Conservation (phyloP, 2,888 invertebrate species). For the Arge pagana region DNA sequence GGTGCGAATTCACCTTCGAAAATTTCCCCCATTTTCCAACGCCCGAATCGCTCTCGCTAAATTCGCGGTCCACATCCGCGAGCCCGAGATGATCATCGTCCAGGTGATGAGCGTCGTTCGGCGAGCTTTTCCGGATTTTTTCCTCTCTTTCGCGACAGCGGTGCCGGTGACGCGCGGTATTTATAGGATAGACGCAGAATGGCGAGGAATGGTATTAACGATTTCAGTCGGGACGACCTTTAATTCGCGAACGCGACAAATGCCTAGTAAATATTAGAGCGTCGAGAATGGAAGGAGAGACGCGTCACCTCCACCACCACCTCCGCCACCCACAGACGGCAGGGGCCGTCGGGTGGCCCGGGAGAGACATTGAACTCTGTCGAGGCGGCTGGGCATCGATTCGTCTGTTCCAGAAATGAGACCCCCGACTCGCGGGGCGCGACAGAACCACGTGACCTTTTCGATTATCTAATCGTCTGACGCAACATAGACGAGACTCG, state of each 20-base stretch:
- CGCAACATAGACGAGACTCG: not conserved
- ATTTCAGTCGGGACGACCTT: slow-evolving; percentile 18
- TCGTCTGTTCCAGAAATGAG: slow-evolving; percentile 53
- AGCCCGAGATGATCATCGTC: too few relatives aligned
- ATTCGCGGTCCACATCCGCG: too few relatives aligned
- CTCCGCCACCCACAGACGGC: slow-evolving; percentile 30
- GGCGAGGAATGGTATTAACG: slow-evolving; percentile 19
- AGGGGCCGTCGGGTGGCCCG: slow-evolving; percentile 44
- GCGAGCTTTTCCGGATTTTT: too few relatives aligned
- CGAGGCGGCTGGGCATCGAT: slow-evolving; percentile 49
- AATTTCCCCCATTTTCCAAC: too few relatives aligned
- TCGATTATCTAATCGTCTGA: slow-evolving; percentile 34
- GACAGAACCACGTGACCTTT: slow-evolving; percentile 32
- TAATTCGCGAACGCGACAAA: slow-evolving; percentile 25
- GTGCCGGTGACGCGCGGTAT: not conserved
- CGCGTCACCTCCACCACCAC: slow-evolving; percentile 10
- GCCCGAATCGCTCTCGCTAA: too few relatives aligned
- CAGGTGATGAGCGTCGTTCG: too few relatives aligned
- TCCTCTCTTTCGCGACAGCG: too few relatives aligned
- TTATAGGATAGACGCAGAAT: too few relatives aligned
- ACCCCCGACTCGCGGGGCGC: slow-evolving; percentile 30
- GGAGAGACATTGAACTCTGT: slow-evolving; percentile 55
- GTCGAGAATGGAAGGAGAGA: slow-evolving; percentile 26
- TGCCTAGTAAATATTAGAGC: slow-evolving; percentile 26
- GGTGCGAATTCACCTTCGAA: too few relatives aligned